A percentile compares a stretch with the other conserved stretches of the same genome.
These are phyloP conservation scores for Dynastes grantii DNA, from an alignment of 2,888 invertebrate species.

Conservation along the genomic window DNA sequence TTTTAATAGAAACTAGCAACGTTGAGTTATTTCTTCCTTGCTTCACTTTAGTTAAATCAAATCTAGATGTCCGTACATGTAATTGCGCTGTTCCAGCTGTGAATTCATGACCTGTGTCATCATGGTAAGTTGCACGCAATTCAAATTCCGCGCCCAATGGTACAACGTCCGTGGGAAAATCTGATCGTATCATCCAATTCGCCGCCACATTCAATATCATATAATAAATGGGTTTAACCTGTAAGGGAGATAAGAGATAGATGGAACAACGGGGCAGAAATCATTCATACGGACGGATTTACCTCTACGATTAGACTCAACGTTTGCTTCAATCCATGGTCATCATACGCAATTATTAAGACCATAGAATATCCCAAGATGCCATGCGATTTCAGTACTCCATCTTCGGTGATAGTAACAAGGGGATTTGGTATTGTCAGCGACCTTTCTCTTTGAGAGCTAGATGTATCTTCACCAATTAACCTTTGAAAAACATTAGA, in stretches of 20 bases:
- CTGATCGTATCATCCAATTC: conserved; percentile 64
- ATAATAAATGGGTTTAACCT: conserved; percentile 71
- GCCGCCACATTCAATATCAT: conserved; percentile 68
- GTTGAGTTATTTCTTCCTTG: conserved; percentile 71
- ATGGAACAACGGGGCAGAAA: not conserved
- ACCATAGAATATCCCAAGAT: conserved; percentile 69
- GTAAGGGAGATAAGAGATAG: conserved; percentile 24
- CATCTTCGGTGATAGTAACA: conserved; percentile 64
- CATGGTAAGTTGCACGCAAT: conserved; percentile 72
- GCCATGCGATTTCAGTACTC: conserved; percentile 66
- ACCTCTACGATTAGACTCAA: conserved; percentile 73
- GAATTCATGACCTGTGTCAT: conserved; percentile 73
- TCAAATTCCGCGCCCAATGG: conserved; percentile 73
- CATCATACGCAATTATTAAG: conserved; percentile 71
- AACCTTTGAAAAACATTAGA: conserved; percentile 56
- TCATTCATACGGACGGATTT: conserved; percentile 48
- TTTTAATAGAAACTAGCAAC: conserved; percentile 69
- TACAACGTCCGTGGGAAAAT: conserved; percentile 61
- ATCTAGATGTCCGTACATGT: conserved; percentile 72
- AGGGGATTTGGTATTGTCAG: conserved; percentile 60
- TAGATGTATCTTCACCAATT: conserved; percentile 56
- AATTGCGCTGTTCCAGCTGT: conserved; percentile 71
- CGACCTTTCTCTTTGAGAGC: conserved; percentile 53
- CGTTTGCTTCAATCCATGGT: conserved; percentile 72
- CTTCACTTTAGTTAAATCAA: conserved; percentile 67